A percentile compares a stretch with the other conserved stretches of the same genome.
Evolutionary conservation across 2,113 vertebrate genomes (phyloP).

Genomic region (Manacus vitellinus): DNA sequence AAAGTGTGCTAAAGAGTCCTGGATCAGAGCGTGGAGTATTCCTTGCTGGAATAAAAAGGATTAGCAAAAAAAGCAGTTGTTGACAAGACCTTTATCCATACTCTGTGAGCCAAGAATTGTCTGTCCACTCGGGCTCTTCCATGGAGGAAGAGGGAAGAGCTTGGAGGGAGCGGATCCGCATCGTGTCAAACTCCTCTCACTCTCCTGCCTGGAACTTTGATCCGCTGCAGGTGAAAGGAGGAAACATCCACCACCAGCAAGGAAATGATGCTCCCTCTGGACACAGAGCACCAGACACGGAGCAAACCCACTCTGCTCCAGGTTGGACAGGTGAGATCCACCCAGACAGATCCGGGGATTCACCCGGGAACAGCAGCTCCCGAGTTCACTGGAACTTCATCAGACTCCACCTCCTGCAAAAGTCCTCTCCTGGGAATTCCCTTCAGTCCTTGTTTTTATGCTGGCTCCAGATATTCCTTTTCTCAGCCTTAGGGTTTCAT

Average conservation of each 20-base stretch:
- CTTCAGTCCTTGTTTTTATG: neutral
- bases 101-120: neutral
- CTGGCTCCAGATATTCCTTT: neutral
- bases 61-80: slow-evolving; percentile 19
- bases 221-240: neutral
- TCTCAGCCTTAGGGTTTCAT: neutral
- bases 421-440: neutral
- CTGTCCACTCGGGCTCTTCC: neutral
- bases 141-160: neutral
- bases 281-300: rapidly evolving
- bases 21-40: neutral
- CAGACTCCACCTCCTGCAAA: neutral
- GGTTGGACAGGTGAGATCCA: neutral
- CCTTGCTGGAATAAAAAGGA: neutral
- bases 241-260: neutral
- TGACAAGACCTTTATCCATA: slow-evolving; percentile 31
- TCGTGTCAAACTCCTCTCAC: neutral
- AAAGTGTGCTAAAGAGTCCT: neutral
- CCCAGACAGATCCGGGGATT: neutral
- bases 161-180: neutral
- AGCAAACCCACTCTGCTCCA: neutral
- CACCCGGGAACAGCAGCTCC: neutral
- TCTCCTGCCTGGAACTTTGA: neutral
- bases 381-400: rapidly evolving
- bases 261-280: neutral